phyloP scores from a whole-genome alignment of 2,113 vertebrate species.

The Leucoraja erinaceus region DNA sequence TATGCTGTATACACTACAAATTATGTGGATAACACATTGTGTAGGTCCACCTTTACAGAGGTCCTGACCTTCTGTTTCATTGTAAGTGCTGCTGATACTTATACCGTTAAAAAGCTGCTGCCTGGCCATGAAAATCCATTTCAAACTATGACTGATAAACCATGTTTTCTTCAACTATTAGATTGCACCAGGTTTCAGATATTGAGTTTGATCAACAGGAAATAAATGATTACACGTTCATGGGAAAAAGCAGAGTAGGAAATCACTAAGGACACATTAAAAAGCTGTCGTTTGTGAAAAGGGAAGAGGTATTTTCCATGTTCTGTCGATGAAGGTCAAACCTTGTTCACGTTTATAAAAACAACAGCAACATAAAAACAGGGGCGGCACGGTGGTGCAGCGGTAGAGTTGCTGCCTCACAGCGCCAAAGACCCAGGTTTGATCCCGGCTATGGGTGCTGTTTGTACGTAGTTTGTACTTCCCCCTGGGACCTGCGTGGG shows the following conservation, averaged over 20 bases:
- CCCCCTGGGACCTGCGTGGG: too few relatives aligned
- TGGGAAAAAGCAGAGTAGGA: background rate
- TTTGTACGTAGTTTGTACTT: too few relatives aligned
- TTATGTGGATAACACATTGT: background rate
- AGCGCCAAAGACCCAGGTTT: too few relatives aligned
- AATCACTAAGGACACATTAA: conserved; percentile 11
- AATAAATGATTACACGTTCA: background rate
- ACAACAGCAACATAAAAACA: background rate
- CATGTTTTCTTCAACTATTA: background rate
- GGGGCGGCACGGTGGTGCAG: too few relatives aligned
- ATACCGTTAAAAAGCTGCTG: background rate
- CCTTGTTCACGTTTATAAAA: background rate
- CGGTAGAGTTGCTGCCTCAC: too few relatives aligned
- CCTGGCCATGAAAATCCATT: background rate
- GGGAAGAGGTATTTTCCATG: background rate
- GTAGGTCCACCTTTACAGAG: background rate
- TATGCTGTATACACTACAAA: too few relatives aligned
- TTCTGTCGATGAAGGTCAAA: background rate
- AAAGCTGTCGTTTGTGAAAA: background rate
- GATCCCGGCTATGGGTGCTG: too few relatives aligned
- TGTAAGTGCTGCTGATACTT: background rate
- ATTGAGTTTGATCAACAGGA: background rate
- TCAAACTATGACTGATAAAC: background rate
- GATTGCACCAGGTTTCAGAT: background rate
- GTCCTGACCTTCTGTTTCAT: background rate